These are phyloP conservation scores for Gadus chalcogrammus DNA, from an alignment of 2,113 vertebrate genomes.

Conservation along the genomic window DNA sequence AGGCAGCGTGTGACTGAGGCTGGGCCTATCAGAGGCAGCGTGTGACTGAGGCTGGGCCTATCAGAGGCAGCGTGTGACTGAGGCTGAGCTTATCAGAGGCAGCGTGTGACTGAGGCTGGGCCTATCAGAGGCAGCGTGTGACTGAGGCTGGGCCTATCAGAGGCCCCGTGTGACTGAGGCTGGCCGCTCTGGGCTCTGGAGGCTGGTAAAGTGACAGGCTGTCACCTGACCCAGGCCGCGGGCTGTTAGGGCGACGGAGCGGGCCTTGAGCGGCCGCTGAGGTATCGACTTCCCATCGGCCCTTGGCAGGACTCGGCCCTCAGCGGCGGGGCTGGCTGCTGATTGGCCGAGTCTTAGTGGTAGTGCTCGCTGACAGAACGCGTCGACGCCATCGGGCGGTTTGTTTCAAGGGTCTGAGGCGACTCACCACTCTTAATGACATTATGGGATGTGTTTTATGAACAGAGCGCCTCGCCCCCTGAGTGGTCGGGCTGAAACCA, in stretches of 20 bases:
- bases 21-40: too few relatives aligned
- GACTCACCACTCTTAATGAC: too few relatives aligned
- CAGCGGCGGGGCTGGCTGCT: not conserved
- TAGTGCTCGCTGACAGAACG: not conserved
- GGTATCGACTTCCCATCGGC: conserved; percentile 19
- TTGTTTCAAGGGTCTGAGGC: too few relatives aligned
- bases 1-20: too few relatives aligned
- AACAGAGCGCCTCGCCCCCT: too few relatives aligned
- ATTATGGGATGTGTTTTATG: too few relatives aligned
- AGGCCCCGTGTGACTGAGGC: conserved; percentile 40
- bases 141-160: conserved; percentile 34
- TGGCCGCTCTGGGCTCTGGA: conserved; percentile 38
- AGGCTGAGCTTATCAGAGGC: too few relatives aligned
- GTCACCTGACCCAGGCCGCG: conserved; percentile 41
- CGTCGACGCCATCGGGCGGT: not conserved
- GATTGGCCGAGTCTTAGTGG: not conserved
- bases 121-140: conserved; percentile 36
- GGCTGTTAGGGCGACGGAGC: conserved; percentile 23
- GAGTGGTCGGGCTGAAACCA: too few relatives aligned
- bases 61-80: too few relatives aligned
- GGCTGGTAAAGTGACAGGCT: conserved; percentile 40
- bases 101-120: too few relatives aligned
- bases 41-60: not conserved
- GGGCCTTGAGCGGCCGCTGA: conserved; percentile 12
- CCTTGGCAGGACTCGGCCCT: too few relatives aligned